Evolutionary conservation across 2,113 vertebrate genomes (phyloP).

Genomic region (Saimiri boliviensis): DNA sequence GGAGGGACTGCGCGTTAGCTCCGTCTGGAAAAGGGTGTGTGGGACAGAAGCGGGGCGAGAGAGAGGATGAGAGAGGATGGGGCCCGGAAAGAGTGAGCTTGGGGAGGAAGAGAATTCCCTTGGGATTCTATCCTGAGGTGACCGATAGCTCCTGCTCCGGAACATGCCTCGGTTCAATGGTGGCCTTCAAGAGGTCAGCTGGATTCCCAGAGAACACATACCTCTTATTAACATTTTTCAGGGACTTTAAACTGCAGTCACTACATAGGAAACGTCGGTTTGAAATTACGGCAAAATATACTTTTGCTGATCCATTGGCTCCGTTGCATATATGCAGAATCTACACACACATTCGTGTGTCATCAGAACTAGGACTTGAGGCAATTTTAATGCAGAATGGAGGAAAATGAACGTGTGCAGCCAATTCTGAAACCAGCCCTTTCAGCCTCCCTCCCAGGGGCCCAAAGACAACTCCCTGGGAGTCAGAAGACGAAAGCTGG

Average conservation of each 20-base stretch:
- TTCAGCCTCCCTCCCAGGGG: neutral
- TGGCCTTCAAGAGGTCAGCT: neutral
- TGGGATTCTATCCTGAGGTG: too few species aligned
- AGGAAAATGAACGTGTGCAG: neutral
- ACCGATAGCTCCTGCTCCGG: fast-evolving
- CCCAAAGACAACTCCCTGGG: too few species aligned
- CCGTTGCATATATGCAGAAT: fast-evolving
- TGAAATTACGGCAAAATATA: neutral
- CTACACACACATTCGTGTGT: fast-evolving
- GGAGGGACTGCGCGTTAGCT: fast-evolving
- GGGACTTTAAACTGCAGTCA: neutral
- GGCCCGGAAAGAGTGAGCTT: too few species aligned
- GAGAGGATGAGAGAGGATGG: fast-evolving
- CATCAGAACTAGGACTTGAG: fast-evolving
- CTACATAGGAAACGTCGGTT: fast-evolving
- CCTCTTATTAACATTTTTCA: fast-evolving
- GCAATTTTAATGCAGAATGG: fast-evolving
- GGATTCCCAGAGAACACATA: too few species aligned
- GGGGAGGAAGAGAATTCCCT: neutral
- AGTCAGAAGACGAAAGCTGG: fast-evolving
- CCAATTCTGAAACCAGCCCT: fast-evolving
- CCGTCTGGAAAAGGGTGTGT: neutral
- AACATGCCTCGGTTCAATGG: neutral
- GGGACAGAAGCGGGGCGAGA: fast-evolving
- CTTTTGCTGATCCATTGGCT: neutral